Evolutionary conservation across 2,888 invertebrate species (phyloP).

Genomic region (Cantharis rustica): DNA sequence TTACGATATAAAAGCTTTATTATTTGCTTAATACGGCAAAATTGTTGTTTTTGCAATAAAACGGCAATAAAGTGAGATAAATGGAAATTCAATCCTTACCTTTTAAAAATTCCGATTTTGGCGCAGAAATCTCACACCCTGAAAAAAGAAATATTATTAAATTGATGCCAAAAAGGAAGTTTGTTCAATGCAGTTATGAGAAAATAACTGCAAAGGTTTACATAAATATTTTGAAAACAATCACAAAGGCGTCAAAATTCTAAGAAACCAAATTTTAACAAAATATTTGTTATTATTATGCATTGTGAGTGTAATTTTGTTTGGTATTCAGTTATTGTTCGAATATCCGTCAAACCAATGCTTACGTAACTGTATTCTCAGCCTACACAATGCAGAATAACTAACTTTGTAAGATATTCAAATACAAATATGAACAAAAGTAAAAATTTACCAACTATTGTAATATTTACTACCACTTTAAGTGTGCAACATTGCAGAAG

Average conservation of each 20-base stretch:
- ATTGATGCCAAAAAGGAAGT: background rate
- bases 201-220: background rate
- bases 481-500: background rate
- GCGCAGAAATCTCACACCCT: background rate
- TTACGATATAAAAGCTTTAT: slow-evolving; percentile 26
- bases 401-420: slow-evolving; percentile 6
- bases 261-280: slow-evolving; percentile 27
- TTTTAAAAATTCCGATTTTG: background rate
- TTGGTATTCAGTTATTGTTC: slow-evolving; percentile 34
- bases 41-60: background rate
- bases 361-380: slow-evolving; percentile 32
- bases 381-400: slow-evolving; percentile 28
- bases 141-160: background rate
- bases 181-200: background rate
- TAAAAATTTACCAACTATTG: slow-evolving; percentile 13
- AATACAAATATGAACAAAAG: slow-evolving; percentile 14
- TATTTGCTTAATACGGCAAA: slow-evolving; percentile 14
- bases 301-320: slow-evolving; percentile 26
- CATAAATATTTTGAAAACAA: background rate
- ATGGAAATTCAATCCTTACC: background rate
- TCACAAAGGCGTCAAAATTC: slow-evolving; percentile 5
- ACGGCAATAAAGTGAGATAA: background rate
- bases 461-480: background rate
- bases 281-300: slow-evolving; percentile 29
- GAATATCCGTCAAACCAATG: slow-evolving; percentile 24